phyloP scores from a whole-genome alignment of 2,113 vertebrate genomes.

The Sinocyclocheilus grahami region DNA sequence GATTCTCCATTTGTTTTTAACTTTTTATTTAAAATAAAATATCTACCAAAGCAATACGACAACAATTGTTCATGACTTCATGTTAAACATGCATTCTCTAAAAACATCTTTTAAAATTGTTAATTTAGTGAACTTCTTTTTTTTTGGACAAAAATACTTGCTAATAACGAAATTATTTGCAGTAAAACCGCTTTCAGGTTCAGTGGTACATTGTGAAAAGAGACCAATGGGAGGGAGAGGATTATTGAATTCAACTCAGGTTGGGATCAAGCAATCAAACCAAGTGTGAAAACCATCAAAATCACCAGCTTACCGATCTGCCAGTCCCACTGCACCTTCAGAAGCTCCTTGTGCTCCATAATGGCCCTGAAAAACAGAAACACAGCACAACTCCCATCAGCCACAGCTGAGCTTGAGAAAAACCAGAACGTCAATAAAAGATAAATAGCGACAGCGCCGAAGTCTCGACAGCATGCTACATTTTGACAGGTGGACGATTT shows the following conservation, averaged over 20 bases:
- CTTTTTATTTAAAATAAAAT: not conserved
- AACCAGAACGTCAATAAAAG: not conserved
- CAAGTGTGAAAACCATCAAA: conserved; percentile 11
- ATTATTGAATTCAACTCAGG: not conserved
- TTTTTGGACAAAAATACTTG: not conserved
- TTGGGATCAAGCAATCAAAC: not conserved
- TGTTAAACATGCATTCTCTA: not conserved
- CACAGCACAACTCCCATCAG: conserved; percentile 49
- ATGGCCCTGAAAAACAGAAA: conserved; percentile 83
- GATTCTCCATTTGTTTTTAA: not conserved
- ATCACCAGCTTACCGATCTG: conserved; percentile 86
- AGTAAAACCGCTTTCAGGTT: not conserved
- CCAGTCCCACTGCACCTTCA: conserved; percentile 96
- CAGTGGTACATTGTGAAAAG: not conserved
- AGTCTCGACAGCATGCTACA: conserved; percentile 2
- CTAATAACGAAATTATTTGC: too few species aligned
- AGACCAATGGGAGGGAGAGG: not conserved
- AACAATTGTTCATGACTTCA: not conserved
- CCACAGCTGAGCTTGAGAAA: conserved; percentile 7
- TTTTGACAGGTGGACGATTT: conserved; percentile 28
- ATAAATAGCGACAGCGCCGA: not conserved
- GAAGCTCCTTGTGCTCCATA: conserved; percentile 95
- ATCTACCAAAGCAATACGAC: not conserved
- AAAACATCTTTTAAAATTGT: not conserved
- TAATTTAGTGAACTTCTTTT: not conserved